Evolutionary conservation across 2,888 invertebrate genomes (phyloP), one percentile per base, ranked within the genome.

Genomic region (Drosophila dives): DNA sequence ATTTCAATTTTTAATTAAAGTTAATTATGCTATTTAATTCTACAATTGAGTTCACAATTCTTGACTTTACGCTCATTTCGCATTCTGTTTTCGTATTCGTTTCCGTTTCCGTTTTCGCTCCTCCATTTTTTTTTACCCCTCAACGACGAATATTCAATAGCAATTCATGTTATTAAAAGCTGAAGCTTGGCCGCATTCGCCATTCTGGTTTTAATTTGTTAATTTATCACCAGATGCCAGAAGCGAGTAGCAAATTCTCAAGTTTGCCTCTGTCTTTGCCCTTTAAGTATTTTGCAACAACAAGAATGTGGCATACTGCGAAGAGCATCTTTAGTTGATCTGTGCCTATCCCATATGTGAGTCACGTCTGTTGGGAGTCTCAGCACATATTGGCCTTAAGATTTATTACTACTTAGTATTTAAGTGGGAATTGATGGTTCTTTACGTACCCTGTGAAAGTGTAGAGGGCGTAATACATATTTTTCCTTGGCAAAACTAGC

Each of bases 91-190:
- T 56, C 87, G 81, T 84, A 54, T 49, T 50, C 34, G 60, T 33
- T 61, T 64, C 53, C 65, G 55, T 55, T 64, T 86, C 50, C 80
- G 84, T 75, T 54, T 49, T 50, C 29, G 56, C 58, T 58, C n/a
- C 23, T 23, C 23, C 2, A 2, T 23, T 5, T 20, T 33, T 79
- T 54, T 50, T 45, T n/a, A 49, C 58, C 36, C 26, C 40, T 42
- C 7, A 23, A 7, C 38, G 40, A 70, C 66, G 69, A 66, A 77
- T 71, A 76, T 89, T 89, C 87, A 77, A 89, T 84, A 81, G 87
- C 89, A 86, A 84, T 84, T 84, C 89, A 84, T 77, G 89, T 89
- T 84, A 84, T 84, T 84, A 84, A 84, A 84, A 79, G 87, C 79
- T 64, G 64, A 72, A 69, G 73, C 82, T 77, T 77, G 77, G 64